Evolutionary conservation across 2,113 vertebrate species (phyloP), one percentile per base, ranked within the genome.

Genomic region (Telmatochromis brichardi): DNA sequence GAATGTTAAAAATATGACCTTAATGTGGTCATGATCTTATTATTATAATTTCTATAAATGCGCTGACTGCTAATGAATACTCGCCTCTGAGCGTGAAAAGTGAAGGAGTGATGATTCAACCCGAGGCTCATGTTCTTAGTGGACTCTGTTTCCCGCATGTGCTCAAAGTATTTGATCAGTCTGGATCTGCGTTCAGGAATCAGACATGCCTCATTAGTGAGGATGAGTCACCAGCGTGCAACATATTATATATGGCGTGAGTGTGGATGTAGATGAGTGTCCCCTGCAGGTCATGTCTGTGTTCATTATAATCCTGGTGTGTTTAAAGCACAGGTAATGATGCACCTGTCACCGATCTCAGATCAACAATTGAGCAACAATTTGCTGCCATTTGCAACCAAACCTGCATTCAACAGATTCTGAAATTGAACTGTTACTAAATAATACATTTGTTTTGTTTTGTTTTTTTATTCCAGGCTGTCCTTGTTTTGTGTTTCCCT

Each of bases 141-240:
- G 10, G 11, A 21, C 9, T 83, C 2, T 23, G n/a, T 15, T 51
- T 54, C 23, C n/a, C 5, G 3, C 45, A 11, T 51, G 51, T 7
- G 6, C 54, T 60, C 45, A 19, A 50, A 6, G 28, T 73, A 23
- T 58, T 84, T 26, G 9, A 63, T 89, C 53, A 71, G 23, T 68
- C 45, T 71, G 21, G 4, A 33, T 68, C 42, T 80, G 23, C 13
- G 28, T 54, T 88, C 79, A 84, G 28, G 50, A 23, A 63, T 87
- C 47, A 71, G 81, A 31, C 80, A 81, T 78, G 81, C 87, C 89
- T 94, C 81, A 89, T 91, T 89, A 88, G 60, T 54, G 60, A 21
- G 31, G 55, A 79, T 92, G 91, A 91, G 78, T 91, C 90, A 89
- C 82, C 60, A 55, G 8, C 5, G 11, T 87, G 81, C 45, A 80